Percentiles rank a stretch among this genome's conserved stretches.
phyloP scores from a whole-genome alignment of 2,797 vertebrate genomes.

The Garrulus glandarius region DNA sequence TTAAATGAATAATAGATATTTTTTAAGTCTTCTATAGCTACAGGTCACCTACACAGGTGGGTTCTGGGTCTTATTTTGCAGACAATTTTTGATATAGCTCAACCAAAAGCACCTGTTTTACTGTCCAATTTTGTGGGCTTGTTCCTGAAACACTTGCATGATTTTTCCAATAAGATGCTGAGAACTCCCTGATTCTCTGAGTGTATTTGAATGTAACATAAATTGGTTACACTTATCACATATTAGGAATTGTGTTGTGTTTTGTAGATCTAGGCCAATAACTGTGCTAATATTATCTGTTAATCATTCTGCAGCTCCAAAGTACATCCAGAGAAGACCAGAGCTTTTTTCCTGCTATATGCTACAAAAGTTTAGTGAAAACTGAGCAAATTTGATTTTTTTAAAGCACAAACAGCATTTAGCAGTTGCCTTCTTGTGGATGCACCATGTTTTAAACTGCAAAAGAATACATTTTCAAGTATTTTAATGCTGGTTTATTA shows the following conservation, averaged over 20 bases:
- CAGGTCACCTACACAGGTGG: background rate
- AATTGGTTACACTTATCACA: background rate
- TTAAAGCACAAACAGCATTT: background rate
- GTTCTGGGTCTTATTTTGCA: background rate
- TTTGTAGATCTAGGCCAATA: background rate
- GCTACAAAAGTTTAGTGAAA: background rate
- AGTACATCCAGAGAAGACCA: background rate
- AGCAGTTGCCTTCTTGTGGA: background rate
- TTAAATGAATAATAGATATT: background rate
- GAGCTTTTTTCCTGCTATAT: background rate
- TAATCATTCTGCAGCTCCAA: background rate
- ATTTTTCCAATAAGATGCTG: background rate
- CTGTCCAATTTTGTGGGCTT: background rate
- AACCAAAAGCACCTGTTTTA: background rate
- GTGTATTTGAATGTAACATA: background rate
- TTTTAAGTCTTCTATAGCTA: background rate
- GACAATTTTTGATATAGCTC: background rate
- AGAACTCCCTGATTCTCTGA: background rate
- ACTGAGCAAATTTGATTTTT: background rate
- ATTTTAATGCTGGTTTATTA: background rate
- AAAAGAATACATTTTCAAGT: background rate
- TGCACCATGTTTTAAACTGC: background rate
- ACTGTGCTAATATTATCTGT: background rate
- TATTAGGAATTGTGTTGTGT: background rate
- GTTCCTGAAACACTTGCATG: background rate